Conservation (phyloP, 1,140 invertebrate genomes). For the Drosophila yakuba region DNA sequence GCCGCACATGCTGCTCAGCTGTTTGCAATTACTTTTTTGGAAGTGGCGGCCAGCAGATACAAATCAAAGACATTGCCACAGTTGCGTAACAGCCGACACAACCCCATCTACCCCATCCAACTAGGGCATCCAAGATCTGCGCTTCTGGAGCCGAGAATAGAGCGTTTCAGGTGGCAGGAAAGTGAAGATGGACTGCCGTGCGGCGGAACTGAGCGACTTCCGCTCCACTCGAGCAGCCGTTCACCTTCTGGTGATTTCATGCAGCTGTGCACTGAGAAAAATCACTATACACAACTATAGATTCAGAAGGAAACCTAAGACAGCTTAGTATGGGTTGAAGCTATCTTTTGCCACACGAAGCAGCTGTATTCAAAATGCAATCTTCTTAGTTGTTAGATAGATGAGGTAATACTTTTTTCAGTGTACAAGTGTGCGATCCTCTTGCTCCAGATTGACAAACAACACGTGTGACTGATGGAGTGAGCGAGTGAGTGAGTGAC, state of each 20-base stretch:
- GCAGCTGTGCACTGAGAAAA: conserved; percentile 7
- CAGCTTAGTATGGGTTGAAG: too few relatives aligned
- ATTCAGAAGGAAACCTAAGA: neutral
- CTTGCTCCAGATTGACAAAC: conserved; percentile 69
- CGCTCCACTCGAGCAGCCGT: conserved; percentile 38
- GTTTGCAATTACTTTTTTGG: conserved; percentile 69
- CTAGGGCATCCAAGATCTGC: conserved; percentile 10
- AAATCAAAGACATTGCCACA: conserved; percentile 72
- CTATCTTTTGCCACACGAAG: too few relatives aligned
- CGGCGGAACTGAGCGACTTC: conserved; percentile 76
- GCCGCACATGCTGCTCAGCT: conserved; percentile 73
- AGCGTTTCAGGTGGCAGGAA: conserved; percentile 56
- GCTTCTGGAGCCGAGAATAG: conserved; percentile 29
- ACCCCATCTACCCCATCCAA: neutral
- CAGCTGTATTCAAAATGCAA: too few relatives aligned
- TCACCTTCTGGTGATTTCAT: conserved; percentile 20
- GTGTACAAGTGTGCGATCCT: conserved; percentile 43
- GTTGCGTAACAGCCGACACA: conserved; percentile 55
- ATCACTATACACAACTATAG: too few relatives aligned
- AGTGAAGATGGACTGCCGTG: conserved; percentile 51
- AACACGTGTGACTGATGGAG: conserved; percentile 72
- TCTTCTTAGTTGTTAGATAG: too few relatives aligned
- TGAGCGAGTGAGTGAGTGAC: conserved; percentile 49
- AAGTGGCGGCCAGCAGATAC: conserved; percentile 33
- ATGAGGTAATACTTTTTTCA: neutral